phyloP scores from a whole-genome alignment of 2,113 vertebrate genomes.

The Gorsachius goisagi region DNA sequence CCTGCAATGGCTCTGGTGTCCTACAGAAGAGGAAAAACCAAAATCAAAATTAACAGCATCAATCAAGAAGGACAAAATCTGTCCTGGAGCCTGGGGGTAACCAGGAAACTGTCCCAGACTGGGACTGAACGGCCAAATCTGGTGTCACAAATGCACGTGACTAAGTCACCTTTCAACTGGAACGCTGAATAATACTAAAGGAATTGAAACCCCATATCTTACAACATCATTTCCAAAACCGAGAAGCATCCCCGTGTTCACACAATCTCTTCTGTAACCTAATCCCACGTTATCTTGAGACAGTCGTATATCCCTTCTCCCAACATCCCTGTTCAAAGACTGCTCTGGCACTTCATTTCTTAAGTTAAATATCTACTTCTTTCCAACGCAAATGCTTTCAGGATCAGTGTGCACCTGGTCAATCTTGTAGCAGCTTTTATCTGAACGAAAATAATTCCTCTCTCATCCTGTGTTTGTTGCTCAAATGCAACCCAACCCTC shows the following conservation, averaged over 20 bases:
- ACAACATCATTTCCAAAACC: neutral
- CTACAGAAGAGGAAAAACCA: neutral
- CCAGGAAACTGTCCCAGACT: neutral
- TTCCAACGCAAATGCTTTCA: neutral
- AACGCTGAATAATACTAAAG: neutral
- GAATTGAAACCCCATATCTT: neutral
- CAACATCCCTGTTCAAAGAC: neutral
- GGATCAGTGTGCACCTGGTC: neutral
- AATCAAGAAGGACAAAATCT: neutral
- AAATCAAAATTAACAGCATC: neutral
- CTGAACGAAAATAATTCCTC: neutral
- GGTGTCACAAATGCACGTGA: neutral
- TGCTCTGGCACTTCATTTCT: neutral
- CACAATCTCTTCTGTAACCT: neutral
- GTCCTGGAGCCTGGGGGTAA: neutral
- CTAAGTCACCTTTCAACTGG: neutral
- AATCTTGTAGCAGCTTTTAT: neutral
- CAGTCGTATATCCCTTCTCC: neutral
- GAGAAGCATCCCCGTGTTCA: neutral
- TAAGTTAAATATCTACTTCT: neutral
- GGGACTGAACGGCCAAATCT: neutral
- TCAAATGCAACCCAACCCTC: neutral
- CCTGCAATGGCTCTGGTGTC: neutral
- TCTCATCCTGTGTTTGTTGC: neutral
- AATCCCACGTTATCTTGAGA: fast-evolving